Base-by-base conservation (phyloP, 2,888 invertebrate genomes). In the Noctua comes region DNA sequence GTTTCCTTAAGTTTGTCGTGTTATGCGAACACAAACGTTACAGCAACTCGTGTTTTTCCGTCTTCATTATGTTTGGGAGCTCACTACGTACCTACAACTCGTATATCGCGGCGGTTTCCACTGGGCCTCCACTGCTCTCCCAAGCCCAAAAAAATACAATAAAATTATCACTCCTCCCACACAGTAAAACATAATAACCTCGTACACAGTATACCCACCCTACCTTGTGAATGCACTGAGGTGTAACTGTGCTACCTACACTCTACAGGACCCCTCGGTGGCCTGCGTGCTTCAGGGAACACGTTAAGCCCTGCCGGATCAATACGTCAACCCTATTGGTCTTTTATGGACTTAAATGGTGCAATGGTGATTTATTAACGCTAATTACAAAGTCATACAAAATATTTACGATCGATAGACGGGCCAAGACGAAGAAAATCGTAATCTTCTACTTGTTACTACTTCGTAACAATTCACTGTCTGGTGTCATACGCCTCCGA, bases 251-350 rank as follows among this genome's bases (percentile, higher is more conserved):
- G 76, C 43, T 82, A 24, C 64, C 65, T 7, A 36, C 62, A 31
- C 18, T 31, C 1, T 16, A 16, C 83, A 72, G 57, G 68, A 68
- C 64, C 81, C 81, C 68, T 83, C 70, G 6, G 13, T 21, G 51
- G 62, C n/a, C 62, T 84, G 65, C 73, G 64, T 82, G 84, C 69
- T 79, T 66, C 79, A 73, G 10, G 18, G 79, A 79, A 1, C 84
- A 79, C 73, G n/a, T 73, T 73, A 84, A n/a, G 36, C 73, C 59
- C 73, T 73, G n/a, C 59, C 51, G 59, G 80, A 84, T 83, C 79
- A 68, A 72, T 81, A 81, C n/a, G 46, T 46, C 83, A 70, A 36
- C 54, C 7, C 57, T 51, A 31, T 57, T 76, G 6, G 27, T 64
- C n/a, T 59, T 31, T 31, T 59, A 68, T 54, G 16, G 51, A 74